phyloP scores from a whole-genome alignment of 2,113 vertebrate genomes.

The Riparia riparia region DNA sequence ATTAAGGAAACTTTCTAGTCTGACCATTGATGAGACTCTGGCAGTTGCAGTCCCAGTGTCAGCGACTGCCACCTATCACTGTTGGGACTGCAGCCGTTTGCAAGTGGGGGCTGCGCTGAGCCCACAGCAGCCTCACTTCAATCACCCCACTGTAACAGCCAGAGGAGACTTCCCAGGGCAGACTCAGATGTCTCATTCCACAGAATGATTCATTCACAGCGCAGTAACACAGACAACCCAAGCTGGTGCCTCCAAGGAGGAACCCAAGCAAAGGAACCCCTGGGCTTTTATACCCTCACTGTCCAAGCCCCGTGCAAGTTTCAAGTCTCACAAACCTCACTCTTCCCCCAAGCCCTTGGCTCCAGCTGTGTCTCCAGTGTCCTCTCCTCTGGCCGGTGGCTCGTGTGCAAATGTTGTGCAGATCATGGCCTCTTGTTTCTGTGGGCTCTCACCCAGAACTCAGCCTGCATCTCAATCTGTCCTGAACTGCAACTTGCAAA shows the following conservation, averaged over 20 bases:
- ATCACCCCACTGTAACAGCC: too few relatives aligned
- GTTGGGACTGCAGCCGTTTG: accelerated
- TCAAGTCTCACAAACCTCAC: too few relatives aligned
- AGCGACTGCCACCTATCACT: neutral
- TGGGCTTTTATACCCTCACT: too few relatives aligned
- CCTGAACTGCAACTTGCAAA: neutral
- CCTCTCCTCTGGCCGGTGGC: too few relatives aligned
- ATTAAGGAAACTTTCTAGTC: neutral
- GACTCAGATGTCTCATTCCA: neutral
- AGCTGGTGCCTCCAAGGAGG: neutral
- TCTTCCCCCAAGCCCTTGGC: neutral
- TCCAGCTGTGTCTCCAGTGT: neutral
- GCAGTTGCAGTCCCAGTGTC: neutral
- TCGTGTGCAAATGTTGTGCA: neutral
- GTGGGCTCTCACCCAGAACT: neutral
- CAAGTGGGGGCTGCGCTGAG: neutral
- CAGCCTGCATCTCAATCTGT: neutral
- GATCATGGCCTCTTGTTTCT: neutral
- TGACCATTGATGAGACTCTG: neutral
- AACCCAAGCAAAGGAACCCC: neutral
- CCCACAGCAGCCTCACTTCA: accelerated
- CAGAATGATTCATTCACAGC: neutral
- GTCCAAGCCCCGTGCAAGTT: too few relatives aligned
- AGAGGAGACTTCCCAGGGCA: neutral
- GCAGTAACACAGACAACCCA: accelerated